Base-by-base conservation (phyloP, 2,113 vertebrate genomes). In the Stegastes partitus region DNA sequence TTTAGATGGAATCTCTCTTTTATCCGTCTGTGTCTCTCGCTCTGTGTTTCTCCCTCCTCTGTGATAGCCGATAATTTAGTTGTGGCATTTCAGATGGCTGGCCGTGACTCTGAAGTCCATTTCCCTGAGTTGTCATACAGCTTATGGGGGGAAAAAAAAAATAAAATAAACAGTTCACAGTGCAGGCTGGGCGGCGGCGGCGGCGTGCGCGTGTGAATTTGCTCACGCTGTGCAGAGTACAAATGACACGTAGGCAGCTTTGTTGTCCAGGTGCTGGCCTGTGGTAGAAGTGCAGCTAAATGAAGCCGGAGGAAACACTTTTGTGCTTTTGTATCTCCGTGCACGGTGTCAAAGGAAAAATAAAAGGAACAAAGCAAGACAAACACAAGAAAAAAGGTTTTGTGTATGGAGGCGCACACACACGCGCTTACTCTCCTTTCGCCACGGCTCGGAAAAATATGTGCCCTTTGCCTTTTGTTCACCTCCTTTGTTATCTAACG, bases 1-100 rank as follows among this genome's bases (percentile, higher is more conserved):
- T 83, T 19, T 14, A 91, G 92, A 93, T 93, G 85, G 51, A 85
- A 93, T 92, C 89, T 82, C 45, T 80, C 68, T 79, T 81, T 79
- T 86, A 69, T 81, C 74, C 56, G 2, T 71, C 64, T 53, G 3
- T 64, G 23, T 81, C 0, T 42, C 8, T 74, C 16, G 55, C 68
- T 37, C 67, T 76, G n/a, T 72, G 55, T 85, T 58, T 87, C 70
- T 75, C 39, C 34, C 18, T 67, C 73, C 67, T 61, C 68, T 26
- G 11, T 62, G 77, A 85, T 79, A 66, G 87, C 72, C 51, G 76
- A 87, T 85, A 68, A 90, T 88, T 88, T 79, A 68, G 78, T 65
- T 42, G 79, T 71, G 86, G 73, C 51, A 64, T 75, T 77, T 84
- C 61, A 71, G 66, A 86, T n/a, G 71, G 37, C 62, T 28, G 58